Conservation (phyloP, 2,113 vertebrate species). For the Tonatia bakeri region DNA sequence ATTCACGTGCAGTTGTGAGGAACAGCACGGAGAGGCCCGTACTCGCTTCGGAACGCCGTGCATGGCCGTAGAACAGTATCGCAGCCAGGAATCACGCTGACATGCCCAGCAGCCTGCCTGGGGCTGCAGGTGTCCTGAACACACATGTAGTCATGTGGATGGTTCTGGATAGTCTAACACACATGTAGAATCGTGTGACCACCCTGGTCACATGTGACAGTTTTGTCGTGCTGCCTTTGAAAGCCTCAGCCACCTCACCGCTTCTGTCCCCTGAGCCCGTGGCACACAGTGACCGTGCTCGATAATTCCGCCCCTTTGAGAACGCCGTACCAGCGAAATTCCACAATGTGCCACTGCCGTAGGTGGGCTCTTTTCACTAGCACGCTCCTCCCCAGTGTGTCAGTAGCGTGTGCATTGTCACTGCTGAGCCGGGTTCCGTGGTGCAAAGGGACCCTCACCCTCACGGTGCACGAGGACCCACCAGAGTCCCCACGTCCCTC, state of each 20-base stretch:
- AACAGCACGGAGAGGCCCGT: no score
- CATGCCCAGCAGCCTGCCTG: not conserved
- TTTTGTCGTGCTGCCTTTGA: fast-evolving
- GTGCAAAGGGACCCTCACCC: not conserved
- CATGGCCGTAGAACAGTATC: not conserved
- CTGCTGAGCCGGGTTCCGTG: not conserved
- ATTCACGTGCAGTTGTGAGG: not conserved
- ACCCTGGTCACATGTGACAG: not conserved
- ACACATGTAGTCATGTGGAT: not conserved
- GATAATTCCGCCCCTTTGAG: not conserved
- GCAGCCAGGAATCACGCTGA: not conserved
- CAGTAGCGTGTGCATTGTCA: not conserved
- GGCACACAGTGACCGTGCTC: not conserved
- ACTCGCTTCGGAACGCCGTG: not conserved
- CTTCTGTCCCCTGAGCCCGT: fast-evolving
- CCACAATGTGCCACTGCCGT: fast-evolving
- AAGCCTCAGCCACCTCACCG: not conserved
- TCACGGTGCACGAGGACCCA: fast-evolving
- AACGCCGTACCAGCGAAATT: not conserved
- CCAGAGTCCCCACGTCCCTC: not conserved
- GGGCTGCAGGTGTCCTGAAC: not conserved
- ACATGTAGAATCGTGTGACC: fast-evolving
- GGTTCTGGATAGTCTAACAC: not conserved
- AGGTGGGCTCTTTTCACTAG: no score
- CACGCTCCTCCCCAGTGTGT: fast-evolving